Evolutionary conservation across 2,113 vertebrate species (phyloP).

Genomic region (Bufo bufo): DNA sequence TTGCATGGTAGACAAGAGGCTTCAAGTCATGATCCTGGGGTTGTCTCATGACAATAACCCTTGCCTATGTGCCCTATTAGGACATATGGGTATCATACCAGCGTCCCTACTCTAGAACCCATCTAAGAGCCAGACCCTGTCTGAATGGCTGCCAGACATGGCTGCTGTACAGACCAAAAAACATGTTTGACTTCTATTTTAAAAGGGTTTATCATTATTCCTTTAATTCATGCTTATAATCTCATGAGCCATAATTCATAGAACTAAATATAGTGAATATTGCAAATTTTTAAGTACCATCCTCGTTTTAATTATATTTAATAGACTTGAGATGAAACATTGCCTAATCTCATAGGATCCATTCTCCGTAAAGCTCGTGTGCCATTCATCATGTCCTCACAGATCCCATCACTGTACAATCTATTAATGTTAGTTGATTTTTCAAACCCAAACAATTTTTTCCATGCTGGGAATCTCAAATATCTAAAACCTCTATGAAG

Average conservation of each 20-base stretch:
- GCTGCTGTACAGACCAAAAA: no score
- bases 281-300: not conserved
- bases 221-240: not conserved
- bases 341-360: not conserved
- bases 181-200: no score
- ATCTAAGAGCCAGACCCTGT: no score
- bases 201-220: no score
- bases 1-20: no score
- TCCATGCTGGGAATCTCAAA: not conserved
- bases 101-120: no score
- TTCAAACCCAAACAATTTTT: not conserved
- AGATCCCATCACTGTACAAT: not conserved
- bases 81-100: no score
- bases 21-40: no score
- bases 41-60: no score
- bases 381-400: not conserved
- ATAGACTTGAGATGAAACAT: not conserved
- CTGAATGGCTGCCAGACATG: no score
- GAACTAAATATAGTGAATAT: not conserved
- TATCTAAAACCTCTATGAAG: not conserved
- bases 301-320: not conserved
- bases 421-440: not conserved
- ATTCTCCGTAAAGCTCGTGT: not conserved
- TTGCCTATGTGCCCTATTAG: no score
- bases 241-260: not conserved